Conservation (phyloP, 23 tunicate species). For the Halocynthia aurantium region DNA sequence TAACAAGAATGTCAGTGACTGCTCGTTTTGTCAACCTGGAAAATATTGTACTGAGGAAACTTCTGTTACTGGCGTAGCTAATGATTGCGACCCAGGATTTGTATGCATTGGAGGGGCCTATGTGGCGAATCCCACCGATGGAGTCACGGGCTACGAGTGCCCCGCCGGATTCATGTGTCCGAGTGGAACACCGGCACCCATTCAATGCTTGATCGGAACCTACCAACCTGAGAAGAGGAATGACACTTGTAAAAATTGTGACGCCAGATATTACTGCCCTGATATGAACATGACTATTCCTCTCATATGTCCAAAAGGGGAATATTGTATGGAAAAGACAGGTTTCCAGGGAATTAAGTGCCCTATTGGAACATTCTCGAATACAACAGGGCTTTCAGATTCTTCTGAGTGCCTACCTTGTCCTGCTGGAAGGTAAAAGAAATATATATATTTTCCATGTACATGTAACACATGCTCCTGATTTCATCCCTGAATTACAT, state of each 20-base stretch:
- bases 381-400: constrained; percentile 21
- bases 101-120: constrained; percentile 80
- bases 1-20: constrained; percentile 30
- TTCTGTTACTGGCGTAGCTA: constrained; percentile 14
- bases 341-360: neutral
- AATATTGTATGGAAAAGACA: constrained; percentile 49
- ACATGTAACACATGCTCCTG: neutral
- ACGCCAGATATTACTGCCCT: constrained; percentile 55
- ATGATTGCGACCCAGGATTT: constrained; percentile 47
- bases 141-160: constrained; percentile 59
- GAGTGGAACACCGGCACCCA: constrained; percentile 18
- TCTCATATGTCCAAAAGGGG: constrained; percentile 58
- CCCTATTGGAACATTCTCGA: constrained; percentile 64
- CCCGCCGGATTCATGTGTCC: constrained; percentile 64
- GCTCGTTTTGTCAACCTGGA: constrained; percentile 54
- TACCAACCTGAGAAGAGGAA: constrained; percentile 49
- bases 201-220: constrained; percentile 28
- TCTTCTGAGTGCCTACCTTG: constrained; percentile 38
- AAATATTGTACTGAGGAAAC: constrained; percentile 48
- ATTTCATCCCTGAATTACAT: neutral
- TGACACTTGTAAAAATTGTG: constrained; percentile 48
- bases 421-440: constrained; percentile 79
- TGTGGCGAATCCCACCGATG: constrained; percentile 45
- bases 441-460: neutral
- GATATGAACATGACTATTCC: constrained; percentile 25